phyloP scores from a whole-genome alignment of 2,888 invertebrate genomes.

The Orthosia cruda region DNA sequence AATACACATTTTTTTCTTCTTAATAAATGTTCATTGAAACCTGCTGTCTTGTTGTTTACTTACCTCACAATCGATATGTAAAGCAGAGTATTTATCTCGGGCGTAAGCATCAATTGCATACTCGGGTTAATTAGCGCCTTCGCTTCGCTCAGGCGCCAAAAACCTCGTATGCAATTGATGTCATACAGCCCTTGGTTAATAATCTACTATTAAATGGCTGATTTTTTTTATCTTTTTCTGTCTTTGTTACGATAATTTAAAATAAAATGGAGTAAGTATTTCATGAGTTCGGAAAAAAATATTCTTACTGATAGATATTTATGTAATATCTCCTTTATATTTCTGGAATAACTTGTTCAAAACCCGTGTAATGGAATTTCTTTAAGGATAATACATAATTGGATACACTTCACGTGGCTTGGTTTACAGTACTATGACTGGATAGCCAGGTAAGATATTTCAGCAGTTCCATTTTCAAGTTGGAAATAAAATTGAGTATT shows the following conservation, averaged over 20 bases:
- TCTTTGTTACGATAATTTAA: slow-evolving; percentile 44
- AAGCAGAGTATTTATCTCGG: no score
- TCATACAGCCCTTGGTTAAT: no score
- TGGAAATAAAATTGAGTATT: not conserved
- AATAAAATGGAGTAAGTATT: slow-evolving; percentile 20
- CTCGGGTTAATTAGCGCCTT: no score
- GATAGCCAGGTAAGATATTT: slow-evolving; percentile 16
- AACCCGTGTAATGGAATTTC: slow-evolving; percentile 38
- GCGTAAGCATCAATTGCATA: no score
- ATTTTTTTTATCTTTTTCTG: slow-evolving; percentile 39
- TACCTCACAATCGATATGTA: no score
- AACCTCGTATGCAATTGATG: no score
- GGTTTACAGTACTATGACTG: not conserved
- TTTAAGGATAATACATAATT: slow-evolving; percentile 41
- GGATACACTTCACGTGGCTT: slow-evolving; percentile 29
- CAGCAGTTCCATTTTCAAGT: not conserved
- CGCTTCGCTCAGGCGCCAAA: no score
- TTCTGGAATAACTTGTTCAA: slow-evolving; percentile 32
- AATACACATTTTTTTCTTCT: no score
- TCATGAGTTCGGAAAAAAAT: slow-evolving; percentile 22
- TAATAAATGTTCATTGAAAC: no score
- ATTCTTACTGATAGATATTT: slow-evolving; percentile 36
- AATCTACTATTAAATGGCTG: slow-evolving; percentile 54
- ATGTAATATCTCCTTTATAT: slow-evolving; percentile 24
- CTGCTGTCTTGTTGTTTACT: no score